Evolutionary conservation across 2,113 vertebrate genomes (phyloP).

Genomic region (Hemiprocne comata): DNA sequence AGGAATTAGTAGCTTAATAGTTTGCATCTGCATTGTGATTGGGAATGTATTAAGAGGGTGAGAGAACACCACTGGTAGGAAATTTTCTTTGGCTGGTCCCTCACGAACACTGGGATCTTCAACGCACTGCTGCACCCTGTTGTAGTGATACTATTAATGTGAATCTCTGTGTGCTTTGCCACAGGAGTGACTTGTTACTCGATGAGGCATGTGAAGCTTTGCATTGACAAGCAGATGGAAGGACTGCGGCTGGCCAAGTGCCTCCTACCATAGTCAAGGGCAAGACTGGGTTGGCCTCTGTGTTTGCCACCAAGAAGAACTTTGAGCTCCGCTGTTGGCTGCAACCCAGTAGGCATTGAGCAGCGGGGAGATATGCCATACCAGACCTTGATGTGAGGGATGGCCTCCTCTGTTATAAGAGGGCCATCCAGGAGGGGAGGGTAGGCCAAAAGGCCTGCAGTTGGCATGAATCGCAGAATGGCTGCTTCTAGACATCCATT

Average conservation of each 20-base stretch:
- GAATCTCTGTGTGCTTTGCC: constrained; percentile 43
- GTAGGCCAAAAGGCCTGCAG: too few species aligned
- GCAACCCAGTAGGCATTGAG: constrained; percentile 32
- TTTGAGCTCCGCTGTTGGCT: constrained; percentile 59
- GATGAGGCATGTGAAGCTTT: constrained; percentile 33
- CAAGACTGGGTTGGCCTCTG: constrained; percentile 71
- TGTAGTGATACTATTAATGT: constrained; percentile 28
- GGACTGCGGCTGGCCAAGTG: not conserved
- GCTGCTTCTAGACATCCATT: too few species aligned
- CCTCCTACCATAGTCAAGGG: constrained; percentile 59
- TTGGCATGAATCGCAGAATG: too few species aligned
- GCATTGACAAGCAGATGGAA: not conserved
- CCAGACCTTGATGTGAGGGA: not conserved
- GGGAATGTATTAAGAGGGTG: too few species aligned
- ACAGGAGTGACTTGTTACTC: constrained; percentile 27
- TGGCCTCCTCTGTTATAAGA: constrained; percentile 11
- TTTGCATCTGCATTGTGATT: too few species aligned
- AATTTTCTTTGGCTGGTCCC: constrained; percentile 61
- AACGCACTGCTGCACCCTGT: constrained; percentile 2
- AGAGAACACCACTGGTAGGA: too few species aligned
- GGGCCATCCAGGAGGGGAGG: not conserved
- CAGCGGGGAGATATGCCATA: too few species aligned
- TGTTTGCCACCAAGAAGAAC: constrained; percentile 70
- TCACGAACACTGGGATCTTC: constrained; percentile 42
- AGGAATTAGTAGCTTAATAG: too few species aligned